Base-by-base conservation (phyloP, 2,797 vertebrate genomes). In the Diplodus sargus region DNA sequence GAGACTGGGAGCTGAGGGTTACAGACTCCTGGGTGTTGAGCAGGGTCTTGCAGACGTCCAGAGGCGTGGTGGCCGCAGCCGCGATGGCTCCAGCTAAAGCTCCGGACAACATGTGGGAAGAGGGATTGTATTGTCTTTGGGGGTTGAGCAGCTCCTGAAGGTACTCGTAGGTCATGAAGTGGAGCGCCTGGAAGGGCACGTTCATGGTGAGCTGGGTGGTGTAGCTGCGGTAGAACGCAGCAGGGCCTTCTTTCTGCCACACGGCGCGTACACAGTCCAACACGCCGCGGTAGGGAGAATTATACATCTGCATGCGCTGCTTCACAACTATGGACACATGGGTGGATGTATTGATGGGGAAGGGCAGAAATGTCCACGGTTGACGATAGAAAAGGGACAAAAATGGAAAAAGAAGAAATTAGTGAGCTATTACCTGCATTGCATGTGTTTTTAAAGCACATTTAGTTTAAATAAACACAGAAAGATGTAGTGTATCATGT, bases 271-370 rank as follows among this genome's bases (percentile, higher is more conserved):
- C 94, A 94, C 98, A 99, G 96, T 99, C 97, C 82, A 95, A 94
- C 84, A 97, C 97, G 68, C 96, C 93, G 23, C 96, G 95, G 94
- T 98, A 99, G 0, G 98, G 98, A 0, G 97, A 99, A 80, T 99
- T 99, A 93, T 97, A 99, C 98, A 99, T 99, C 96, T 99, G 98
- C 98, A 99, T 98, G 90, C 98, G 96, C 91, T 99, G 98, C 95
- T 99, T 99, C 94, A 99, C 96, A 94, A 99, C 98, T 99, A 51
- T 15, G 70, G 30, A 16, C 15, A 25, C 16, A 16, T 11, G 25
- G 20, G 53, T 34, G 14, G 54, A 49, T 11, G 76, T 8, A 39
- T 4, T 15, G 10, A 71, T 39, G 60, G 70, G 74, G 52, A 22
- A 76, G 39, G 54, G 5, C 14, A 70, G 52, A 63, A 10, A 18